Evolutionary conservation across 2,888 invertebrate genomes (phyloP).

Genomic region (Celastrina argiolus): DNA sequence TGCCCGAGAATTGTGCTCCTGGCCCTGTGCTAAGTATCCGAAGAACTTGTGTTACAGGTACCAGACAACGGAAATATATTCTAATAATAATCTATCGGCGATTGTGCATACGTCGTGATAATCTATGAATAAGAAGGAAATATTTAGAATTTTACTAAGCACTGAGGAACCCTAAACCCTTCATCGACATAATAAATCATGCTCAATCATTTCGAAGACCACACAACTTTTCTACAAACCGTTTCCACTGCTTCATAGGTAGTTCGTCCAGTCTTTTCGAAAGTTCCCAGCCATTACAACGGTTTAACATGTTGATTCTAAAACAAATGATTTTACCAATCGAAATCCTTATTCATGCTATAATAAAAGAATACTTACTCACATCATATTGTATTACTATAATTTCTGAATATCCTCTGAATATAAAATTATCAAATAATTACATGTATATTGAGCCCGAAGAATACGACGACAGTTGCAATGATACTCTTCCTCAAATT

Average conservation of each 20-base stretch:
- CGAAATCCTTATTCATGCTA: slow-evolving; percentile 51
- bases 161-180: slow-evolving; percentile 14
- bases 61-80: too few relatives aligned
- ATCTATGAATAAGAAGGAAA: too few relatives aligned
- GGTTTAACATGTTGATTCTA: slow-evolving; percentile 29
- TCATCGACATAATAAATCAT: neutral
- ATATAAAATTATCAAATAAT: slow-evolving; percentile 38
- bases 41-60: too few relatives aligned
- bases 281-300: neutral
- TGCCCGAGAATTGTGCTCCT: too few relatives aligned
- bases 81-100: too few relatives aligned
- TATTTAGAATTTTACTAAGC: neutral
- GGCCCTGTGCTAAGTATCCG: too few relatives aligned
- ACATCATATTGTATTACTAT: slow-evolving; percentile 56
- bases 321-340: slow-evolving; percentile 39
- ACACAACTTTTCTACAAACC: neutral
- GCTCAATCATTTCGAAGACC: neutral
- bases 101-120: too few relatives aligned
- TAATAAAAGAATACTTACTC: slow-evolving; percentile 51
- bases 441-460: slow-evolving; percentile 41
- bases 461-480: slow-evolving; percentile 36
- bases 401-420: slow-evolving; percentile 47
- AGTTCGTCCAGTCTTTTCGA: neutral
- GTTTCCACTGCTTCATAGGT: neutral
- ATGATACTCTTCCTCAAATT: slow-evolving; percentile 40